Base-by-base conservation (phyloP, 2,113 vertebrate species). In the Melanostigma gelatinosum region DNA sequence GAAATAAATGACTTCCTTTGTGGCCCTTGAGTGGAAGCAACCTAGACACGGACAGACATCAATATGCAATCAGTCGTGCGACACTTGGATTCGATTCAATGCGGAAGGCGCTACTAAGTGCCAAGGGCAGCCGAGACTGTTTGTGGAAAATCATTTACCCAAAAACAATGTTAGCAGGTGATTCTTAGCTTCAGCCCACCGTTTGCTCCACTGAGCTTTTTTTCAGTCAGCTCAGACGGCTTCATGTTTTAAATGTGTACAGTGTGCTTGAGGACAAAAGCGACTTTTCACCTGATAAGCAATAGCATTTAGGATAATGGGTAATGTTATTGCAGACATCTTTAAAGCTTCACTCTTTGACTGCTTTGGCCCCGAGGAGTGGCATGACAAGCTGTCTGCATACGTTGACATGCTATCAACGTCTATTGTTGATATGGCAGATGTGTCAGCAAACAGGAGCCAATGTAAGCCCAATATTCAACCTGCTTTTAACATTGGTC, bases 61-160 rank as follows among this genome's bases (percentile, higher is more conserved):
- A 60, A 87, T 84, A 42, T 72, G 62, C 55, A 76, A 80, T 83
- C 72, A 85, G 73, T 67, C 22, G 16, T 68, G 44, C 36, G 16
- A 82, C 67, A 82, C 64, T 71, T 79, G 55, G 64, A 68, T 84
- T 84, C 8, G 22, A 48, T 86, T 80, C 3, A n/a, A 36, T 42
- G 24, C 11, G 18, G 62, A 68, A 57, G 34, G 58, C 3, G 4
- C 40, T 38, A n/a, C n/a, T 36, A 63, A 70, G 82, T 70, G 66
- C 70, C 58, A 57, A n/a, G 15, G 40, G 64, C 62, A 54, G 29
- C 50, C 3, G 29, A 80, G 60, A 77, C 46, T 8, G 46, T 46
- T 32, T 8, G 4, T 60, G 58, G 44, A 74, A 77, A 87, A 54
- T 60, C 22, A 46, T 78, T 75, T 44, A 65, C 3, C 29, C 0